Evolutionary conservation across 2,888 invertebrate genomes (phyloP), one percentile per base, ranked within the genome.

Genomic region (Latheticus oryzae): DNA sequence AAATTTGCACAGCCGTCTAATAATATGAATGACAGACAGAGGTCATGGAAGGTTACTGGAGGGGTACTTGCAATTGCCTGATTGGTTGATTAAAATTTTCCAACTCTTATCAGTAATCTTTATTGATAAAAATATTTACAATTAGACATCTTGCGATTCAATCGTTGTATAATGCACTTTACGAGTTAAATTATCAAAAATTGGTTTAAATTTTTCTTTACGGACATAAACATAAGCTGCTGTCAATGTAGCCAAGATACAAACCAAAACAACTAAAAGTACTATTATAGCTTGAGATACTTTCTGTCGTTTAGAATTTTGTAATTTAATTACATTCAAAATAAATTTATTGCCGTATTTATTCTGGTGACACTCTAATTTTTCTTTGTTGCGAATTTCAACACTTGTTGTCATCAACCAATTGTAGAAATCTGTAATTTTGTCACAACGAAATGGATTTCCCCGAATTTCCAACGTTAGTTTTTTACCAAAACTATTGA

Each of bases 91-190:
- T 9, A n/a, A n/a, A n/a, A n/a, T n/a, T n/a, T n/a, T n/a, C n/a
- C n/a, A n/a, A n/a, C n/a, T n/a, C n/a, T n/a, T n/a, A n/a, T n/a
- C n/a, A n/a, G n/a, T n/a, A n/a, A n/a, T n/a, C n/a, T n/a, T n/a
- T n/a, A n/a, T n/a, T n/a, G n/a, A n/a, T n/a, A n/a, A n/a, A n/a
- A n/a, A n/a, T n/a, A n/a, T 35, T 21, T 7, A n/a, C 19, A 11
- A 42, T 55, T 19, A 73, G 24, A 78, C 78, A 64, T 77, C 76
- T 67, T 79, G 79, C 21, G 78, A 76, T 62, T 79, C 78, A 15
- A 90, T 89, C 4, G 87, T 87, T 1, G 88, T 88, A 67, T 90
- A 90, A 61, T 88, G 87, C 23, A 89, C 89, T 73, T 88, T 87
- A 71, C 86, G 83, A 23, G 86, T 83, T 24, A 88, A 84, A 48